Percentiles rank a stretch among this genome's conserved stretches.
These are phyloP conservation scores for Seladonia tumulorum DNA, from an alignment of 2,888 invertebrate genomes.

Conservation along the genomic window DNA sequence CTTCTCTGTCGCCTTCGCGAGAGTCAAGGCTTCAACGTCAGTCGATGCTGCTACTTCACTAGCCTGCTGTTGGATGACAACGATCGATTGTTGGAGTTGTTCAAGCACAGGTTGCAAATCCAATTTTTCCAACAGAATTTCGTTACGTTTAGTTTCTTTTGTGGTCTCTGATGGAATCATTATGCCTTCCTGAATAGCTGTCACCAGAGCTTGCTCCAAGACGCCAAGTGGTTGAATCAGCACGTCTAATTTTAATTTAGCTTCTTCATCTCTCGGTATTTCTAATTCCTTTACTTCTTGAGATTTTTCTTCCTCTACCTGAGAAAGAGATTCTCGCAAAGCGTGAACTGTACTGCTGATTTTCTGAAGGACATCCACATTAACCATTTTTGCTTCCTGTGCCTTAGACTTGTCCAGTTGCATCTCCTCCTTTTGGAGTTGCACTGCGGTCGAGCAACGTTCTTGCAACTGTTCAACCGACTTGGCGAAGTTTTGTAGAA, in stretches of 20 bases:
- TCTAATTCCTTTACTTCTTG: slow-evolving; percentile 37
- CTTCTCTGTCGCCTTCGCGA: slow-evolving; percentile 32
- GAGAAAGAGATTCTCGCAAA: slow-evolving; percentile 50
- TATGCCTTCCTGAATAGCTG: slow-evolving; percentile 35
- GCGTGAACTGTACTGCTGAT: slow-evolving; percentile 57
- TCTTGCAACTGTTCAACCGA: slow-evolving; percentile 77
- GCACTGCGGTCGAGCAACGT: slow-evolving; percentile 62
- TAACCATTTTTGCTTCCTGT: slow-evolving; percentile 20
- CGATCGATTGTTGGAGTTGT: slow-evolving; percentile 72
- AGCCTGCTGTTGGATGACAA: slow-evolving; percentile 68
- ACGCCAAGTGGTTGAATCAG: slow-evolving; percentile 65
- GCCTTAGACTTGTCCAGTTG: background rate
- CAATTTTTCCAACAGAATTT: slow-evolving; percentile 27
- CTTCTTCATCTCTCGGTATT: slow-evolving; percentile 30
- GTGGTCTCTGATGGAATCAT: slow-evolving; percentile 11
- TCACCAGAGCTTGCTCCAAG: slow-evolving; percentile 52
- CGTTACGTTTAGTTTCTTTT: background rate
- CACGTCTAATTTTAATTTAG: slow-evolving; percentile 39
- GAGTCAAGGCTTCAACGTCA: background rate
- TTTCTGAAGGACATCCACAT: slow-evolving; percentile 57
- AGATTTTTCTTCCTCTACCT: slow-evolving; percentile 40
- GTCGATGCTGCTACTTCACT: slow-evolving; percentile 7
- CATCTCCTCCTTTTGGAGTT: slow-evolving; percentile 21
- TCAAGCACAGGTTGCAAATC: slow-evolving; percentile 62
- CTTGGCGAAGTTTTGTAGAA: slow-evolving; percentile 83